Conservation (phyloP, 2,888 invertebrate species). For the Metellina segmentata region DNA sequence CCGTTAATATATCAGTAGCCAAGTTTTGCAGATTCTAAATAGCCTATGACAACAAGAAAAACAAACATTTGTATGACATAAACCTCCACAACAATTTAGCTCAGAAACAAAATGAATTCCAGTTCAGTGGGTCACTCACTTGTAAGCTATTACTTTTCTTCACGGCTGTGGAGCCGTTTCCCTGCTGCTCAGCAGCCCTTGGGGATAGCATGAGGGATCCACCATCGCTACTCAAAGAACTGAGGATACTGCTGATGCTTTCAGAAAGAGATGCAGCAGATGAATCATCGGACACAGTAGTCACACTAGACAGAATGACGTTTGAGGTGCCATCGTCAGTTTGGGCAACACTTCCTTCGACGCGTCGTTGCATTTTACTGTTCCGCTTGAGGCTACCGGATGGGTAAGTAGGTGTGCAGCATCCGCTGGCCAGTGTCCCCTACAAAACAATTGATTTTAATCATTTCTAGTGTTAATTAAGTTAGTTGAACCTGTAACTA, state of each 20-base stretch:
- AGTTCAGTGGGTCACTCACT: constrained; percentile 4
- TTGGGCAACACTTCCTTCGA: constrained; percentile 77
- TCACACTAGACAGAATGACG: constrained; percentile 77
- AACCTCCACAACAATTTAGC: no score
- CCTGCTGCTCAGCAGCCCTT: constrained; percentile 25
- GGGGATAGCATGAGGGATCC: neutral
- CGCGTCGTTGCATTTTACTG: constrained; percentile 77
- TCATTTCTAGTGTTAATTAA: neutral
- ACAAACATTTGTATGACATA: no score
- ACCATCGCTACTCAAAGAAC: constrained; percentile 61
- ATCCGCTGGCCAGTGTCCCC: constrained; percentile 68
- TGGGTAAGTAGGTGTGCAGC: constrained; percentile 72
- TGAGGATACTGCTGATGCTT: constrained; percentile 73
- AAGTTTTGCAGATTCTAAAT: no score
- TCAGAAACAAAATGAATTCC: no score
- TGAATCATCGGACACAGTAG: constrained; percentile 75
- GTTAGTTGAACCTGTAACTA: no score
- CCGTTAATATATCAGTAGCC: no score
- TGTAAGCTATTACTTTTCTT: constrained; percentile 64
- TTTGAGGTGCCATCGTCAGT: constrained; percentile 74
- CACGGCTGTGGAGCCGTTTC: constrained; percentile 29
- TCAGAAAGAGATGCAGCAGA: constrained; percentile 48
- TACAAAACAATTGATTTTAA: neutral
- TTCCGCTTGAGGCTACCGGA: constrained; percentile 77
- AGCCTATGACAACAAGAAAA: no score